Base-by-base conservation (phyloP, 2,113 vertebrate species). In the Danio rerio region DNA sequence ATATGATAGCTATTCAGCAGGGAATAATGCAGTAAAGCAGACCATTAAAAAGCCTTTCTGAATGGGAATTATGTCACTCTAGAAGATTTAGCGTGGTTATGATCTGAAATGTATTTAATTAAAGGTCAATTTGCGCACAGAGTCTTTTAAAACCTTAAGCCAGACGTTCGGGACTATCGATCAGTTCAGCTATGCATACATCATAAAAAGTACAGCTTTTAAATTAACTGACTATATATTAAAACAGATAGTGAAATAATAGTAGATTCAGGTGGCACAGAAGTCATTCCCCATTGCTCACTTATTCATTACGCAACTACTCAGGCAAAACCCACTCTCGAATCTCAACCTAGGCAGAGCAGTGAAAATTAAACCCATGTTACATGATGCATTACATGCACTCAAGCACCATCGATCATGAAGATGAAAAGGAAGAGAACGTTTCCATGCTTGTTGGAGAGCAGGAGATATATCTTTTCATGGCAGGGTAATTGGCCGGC, bases 361-460 rank as follows among this genome's bases (percentile, higher is more conserved):
- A 9, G 7, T 49, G 7, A 55, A 53, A 79, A 79, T 66, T 20
- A 20, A 66, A 58, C 15, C 15, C 43, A n/a, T 49, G 9, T 53
- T 66, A 21, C 50, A 66, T 42, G 21, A 66, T 53, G 12, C 31
- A 79, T 79, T 53, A 55, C 49, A 43, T 53, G 31, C 18, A 42
- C 31, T 9, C 49, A 18, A 79, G 62, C 13, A 49, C 10, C 49
- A 66, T 79, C 49, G 16, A 68, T 66, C 77, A 79, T 55, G 31
- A 66, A 55, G 77, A 79, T 66, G 49, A 55, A 77, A 77, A 79
- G 77, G 45, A 65, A 9, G n/a, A 66, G 62, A 66, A 55, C 47
- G 40, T 53, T 42, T 78, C 61, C 31, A 12, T 78, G 62, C 62
- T 43, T 43, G 16, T n/a, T 42, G 16, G 21, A 78, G 31, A 53